phyloP scores from a whole-genome alignment of 2,888 invertebrate genomes.

The Heliconius cydno region DNA sequence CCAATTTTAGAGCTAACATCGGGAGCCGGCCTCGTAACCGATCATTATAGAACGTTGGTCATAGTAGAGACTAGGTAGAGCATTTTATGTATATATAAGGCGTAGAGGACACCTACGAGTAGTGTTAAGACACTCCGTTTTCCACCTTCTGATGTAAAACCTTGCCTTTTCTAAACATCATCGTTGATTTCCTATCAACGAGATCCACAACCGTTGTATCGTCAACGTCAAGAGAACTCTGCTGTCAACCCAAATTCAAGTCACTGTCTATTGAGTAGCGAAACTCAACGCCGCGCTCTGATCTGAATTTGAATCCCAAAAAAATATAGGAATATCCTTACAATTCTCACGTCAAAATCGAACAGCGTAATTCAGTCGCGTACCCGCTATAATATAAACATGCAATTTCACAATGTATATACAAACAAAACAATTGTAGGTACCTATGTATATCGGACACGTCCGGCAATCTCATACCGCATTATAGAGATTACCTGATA shows the following conservation, averaged over 20 bases:
- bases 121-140: neutral
- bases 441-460: constrained; percentile 50
- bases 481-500: constrained; percentile 46
- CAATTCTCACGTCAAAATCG: constrained; percentile 50
- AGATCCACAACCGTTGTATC: neutral
- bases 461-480: constrained; percentile 51
- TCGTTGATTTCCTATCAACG: too few species aligned
- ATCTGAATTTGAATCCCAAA: neutral
- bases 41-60: constrained; percentile 44
- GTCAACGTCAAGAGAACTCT: too few species aligned
- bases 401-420: constrained; percentile 55
- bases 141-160: neutral
- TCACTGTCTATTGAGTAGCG: neutral
- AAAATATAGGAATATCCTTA: constrained; percentile 50
- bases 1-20: constrained; percentile 64
- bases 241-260: too few species aligned
- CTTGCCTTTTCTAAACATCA: too few species aligned
- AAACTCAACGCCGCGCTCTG: neutral
- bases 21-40: constrained; percentile 55
- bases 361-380: constrained; percentile 77
- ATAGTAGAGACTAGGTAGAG: constrained; percentile 27
- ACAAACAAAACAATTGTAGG: constrained; percentile 52
- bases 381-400: constrained; percentile 57
- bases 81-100: neutral
- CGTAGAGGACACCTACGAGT: neutral